Evolutionary conservation across 53 echinoderm and acorn worm genomes (phyloP), one percentile per base, ranked within the genome.

Genomic region (Hippasteria phrygiana): DNA sequence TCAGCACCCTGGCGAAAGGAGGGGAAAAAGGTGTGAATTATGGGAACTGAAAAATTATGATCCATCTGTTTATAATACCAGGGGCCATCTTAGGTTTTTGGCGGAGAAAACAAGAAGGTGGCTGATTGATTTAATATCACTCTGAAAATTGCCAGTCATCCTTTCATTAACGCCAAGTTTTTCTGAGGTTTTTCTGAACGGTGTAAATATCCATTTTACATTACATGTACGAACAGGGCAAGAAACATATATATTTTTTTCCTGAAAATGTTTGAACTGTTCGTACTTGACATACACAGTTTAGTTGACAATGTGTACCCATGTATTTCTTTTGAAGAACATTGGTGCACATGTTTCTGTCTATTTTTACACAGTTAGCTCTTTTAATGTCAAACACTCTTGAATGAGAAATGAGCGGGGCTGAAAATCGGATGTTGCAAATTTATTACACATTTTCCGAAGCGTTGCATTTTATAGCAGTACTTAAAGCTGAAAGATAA

Each of bases 11-110:
- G 1, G 43, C 56, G 66, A 20, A 62, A 78, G 18, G 26, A 32
- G n/a, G 43, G 14, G 5, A 69, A 67, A 71, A 85, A 85, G 85
- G 85, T 85, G 85, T 85, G 85, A 85, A 85, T 51, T 85, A 85
- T 85, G 85, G 85, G 85, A 85, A 85, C 85, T 85, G 51, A 71
- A 85, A 85, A 85, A 85, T 85, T 85, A 85, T 85, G 64, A 85
- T 85, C 85, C 85, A 85, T 85, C 85, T 85, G 85, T 71, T 85
- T 69, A 85, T 85, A 69, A 85, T 85, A 71, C 85, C 70, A 34
- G 85, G 85, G 85, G 69, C 70, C 48, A 69, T 85, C 85, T 27
- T 85, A 46, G 85, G 50, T 66, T 46, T 70, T 9, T 43, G 71
- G n/a, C 24, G 8, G 36, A 12, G 50, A 69, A 67, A 85, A 85